Percentiles rank a stretch among this genome's conserved stretches.
These are phyloP conservation scores for Limenitis camilla DNA, from an alignment of 2,888 invertebrate species.

Conservation along the genomic window DNA sequence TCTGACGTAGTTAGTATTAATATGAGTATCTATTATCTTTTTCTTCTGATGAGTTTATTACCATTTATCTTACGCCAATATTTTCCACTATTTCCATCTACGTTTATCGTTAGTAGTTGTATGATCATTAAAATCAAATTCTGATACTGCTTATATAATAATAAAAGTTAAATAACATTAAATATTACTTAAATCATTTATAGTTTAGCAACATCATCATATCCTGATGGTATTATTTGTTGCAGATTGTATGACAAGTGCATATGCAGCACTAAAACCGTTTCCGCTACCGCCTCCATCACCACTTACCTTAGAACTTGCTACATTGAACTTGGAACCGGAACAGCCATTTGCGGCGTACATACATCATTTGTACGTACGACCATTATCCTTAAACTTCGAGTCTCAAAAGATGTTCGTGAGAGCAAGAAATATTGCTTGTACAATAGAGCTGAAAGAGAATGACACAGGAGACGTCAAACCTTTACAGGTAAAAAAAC, in stretches of 20 bases:
- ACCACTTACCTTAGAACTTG: constrained; percentile 87
- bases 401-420: constrained; percentile 94
- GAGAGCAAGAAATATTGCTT: constrained; percentile 95
- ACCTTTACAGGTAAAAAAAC: constrained; percentile 79
- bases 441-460: constrained; percentile 90
- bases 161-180: too few species aligned
- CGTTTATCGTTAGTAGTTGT: too few species aligned
- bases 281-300: constrained; percentile 86
- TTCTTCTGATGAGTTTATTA: too few species aligned
- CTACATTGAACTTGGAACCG: constrained; percentile 83
- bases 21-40: too few species aligned
- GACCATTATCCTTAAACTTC: constrained; percentile 89
- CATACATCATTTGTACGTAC: constrained; percentile 93
- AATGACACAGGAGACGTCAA: constrained; percentile 77
- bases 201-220: neutral
- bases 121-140: too few species aligned
- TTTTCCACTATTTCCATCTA: too few species aligned
- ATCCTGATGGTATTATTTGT: neutral
- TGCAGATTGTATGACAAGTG: constrained; percentile 88
- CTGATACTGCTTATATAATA: too few species aligned
- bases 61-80: too few species aligned
- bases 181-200: too few species aligned
- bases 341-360: constrained; percentile 89
- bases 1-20: neutral
- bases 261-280: constrained; percentile 87